Conservation (phyloP, 2,113 vertebrate species). For the Amazona vittata region DNA sequence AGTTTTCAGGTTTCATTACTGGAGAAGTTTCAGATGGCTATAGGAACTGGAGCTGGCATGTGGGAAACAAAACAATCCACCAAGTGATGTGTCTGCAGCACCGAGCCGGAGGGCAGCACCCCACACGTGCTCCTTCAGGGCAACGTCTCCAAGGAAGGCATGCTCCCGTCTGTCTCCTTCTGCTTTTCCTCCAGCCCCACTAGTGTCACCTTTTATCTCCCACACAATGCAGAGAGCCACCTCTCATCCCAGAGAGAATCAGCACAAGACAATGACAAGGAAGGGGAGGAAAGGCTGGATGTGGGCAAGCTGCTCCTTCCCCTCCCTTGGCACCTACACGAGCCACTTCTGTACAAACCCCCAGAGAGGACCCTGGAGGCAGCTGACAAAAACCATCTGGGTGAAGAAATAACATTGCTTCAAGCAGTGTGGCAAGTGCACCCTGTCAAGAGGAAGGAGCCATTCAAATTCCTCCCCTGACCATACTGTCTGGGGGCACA, state of each 20-base stretch:
- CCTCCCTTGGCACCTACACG: neutral
- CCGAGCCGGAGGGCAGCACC: neutral
- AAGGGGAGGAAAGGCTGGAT: neutral
- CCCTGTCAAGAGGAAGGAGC: neutral
- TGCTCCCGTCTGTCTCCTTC: neutral
- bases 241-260: neutral
- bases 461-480: neutral
- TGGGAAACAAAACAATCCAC: neutral
- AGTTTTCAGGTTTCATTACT: neutral
- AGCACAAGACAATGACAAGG: neutral
- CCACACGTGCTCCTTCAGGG: accelerated
- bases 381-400: neutral
- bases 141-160: neutral
- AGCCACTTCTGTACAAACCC: neutral
- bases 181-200: neutral
- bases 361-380: neutral
- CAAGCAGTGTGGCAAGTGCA: neutral
- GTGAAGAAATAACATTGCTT: neutral
- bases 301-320: neutral
- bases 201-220: neutral
- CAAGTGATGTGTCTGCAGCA: accelerated
- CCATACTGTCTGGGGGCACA: neutral
- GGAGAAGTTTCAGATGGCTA: conserved; percentile 17
- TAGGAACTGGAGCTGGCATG: neutral
- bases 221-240: accelerated